phyloP scores from a whole-genome alignment of 2,797 vertebrate species.

The Sebastiscus tertius region DNA sequence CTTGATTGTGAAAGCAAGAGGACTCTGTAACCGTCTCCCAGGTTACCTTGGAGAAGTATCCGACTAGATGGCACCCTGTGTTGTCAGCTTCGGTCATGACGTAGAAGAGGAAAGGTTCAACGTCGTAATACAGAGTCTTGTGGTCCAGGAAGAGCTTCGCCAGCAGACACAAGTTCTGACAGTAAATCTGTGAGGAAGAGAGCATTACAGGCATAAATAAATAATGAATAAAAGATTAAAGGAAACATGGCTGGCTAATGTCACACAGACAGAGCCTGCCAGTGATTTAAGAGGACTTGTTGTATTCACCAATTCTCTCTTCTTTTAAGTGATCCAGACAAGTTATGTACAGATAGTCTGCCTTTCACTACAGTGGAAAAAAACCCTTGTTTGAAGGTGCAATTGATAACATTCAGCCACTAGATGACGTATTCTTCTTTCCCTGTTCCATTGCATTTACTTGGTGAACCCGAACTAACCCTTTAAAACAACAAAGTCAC shows the following conservation, averaged over 20 bases:
- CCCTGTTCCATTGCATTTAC: no score
- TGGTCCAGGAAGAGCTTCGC: constrained; percentile 98
- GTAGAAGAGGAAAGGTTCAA: constrained; percentile 97
- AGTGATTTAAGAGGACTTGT: background rate
- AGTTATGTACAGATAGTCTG: background rate
- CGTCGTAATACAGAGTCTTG: constrained; percentile 96
- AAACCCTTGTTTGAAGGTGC: background rate
- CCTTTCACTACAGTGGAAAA: background rate
- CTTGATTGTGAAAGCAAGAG: background rate
- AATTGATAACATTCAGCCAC: no score
- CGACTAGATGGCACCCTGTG: constrained; percentile 95
- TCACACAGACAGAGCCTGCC: background rate
- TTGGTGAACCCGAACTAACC: no score
- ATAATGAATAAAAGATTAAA: background rate
- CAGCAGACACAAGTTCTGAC: constrained; percentile 96
- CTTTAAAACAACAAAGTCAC: no score
- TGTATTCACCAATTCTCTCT: background rate
- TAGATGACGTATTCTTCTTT: no score
- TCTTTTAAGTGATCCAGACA: background rate
- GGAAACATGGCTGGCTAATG: background rate
- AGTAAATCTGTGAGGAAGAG: constrained; percentile 88
- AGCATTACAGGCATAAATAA: background rate
- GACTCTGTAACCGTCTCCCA: background rate
- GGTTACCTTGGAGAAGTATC: constrained; percentile 95
- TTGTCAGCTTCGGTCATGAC: constrained; percentile 97